Conservation (phyloP, 2,888 invertebrate species). For the Patella pellucida region DNA sequence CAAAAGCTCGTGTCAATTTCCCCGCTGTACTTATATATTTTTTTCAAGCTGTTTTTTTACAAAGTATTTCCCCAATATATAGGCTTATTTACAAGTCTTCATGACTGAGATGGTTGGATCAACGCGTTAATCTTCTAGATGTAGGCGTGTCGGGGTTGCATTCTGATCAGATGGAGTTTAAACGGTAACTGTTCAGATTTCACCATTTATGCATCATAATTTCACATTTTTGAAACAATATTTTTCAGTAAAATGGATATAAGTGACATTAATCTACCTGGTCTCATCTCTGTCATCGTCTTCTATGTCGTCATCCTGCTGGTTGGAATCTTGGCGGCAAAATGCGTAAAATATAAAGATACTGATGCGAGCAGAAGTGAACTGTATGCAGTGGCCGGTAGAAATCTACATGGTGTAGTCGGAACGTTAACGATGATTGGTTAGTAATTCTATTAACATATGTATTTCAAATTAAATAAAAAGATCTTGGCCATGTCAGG, state of each 20-base stretch:
- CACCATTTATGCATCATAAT: too few relatives aligned
- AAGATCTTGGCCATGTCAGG: neutral
- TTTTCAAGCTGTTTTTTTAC: too few relatives aligned
- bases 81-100: too few relatives aligned
- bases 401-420: conserved; percentile 40
- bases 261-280: conserved; percentile 35
- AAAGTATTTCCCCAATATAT: too few relatives aligned
- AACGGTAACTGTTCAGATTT: too few relatives aligned
- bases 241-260: neutral
- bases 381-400: conserved; percentile 41
- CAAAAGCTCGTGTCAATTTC: too few relatives aligned
- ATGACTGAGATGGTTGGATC: too few relatives aligned
- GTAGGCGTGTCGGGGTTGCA: too few relatives aligned
- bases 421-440: conserved; percentile 55
- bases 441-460: conserved; percentile 18
- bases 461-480: neutral
- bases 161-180: too few relatives aligned
- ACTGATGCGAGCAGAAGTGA: conserved; percentile 29
- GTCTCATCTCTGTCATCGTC: conserved; percentile 41
- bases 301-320: conserved; percentile 51
- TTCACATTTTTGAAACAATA: neutral
- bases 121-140: too few relatives aligned
- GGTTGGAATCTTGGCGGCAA: conserved; percentile 45
- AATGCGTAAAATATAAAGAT: conserved; percentile 27
- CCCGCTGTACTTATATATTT: too few relatives aligned